A percentile compares a stretch with the other conserved stretches of the same genome.
These are phyloP conservation scores for Drosophila athabasca DNA, from an alignment of 1,140 invertebrate genomes.

Conservation along the genomic window DNA sequence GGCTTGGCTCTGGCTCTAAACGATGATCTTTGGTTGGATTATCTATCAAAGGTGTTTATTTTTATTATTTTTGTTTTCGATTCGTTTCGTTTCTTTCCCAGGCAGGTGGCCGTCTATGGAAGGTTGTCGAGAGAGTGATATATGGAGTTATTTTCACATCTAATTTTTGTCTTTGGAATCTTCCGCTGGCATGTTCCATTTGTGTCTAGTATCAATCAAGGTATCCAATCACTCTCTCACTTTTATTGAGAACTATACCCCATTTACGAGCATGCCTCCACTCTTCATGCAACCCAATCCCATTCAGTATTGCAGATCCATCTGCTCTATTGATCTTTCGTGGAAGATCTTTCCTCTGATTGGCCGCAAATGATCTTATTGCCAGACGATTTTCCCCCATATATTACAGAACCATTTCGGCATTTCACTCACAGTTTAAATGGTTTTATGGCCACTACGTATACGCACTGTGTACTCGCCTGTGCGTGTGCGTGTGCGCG, in stretches of 20 bases:
- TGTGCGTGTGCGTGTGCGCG: conserved; percentile 5
- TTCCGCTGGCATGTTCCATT: too few species aligned
- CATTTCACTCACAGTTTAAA: conserved; percentile 49
- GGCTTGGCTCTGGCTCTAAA: conserved; percentile 18
- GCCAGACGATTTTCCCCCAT: conserved; percentile 32
- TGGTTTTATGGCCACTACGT: conserved; percentile 52
- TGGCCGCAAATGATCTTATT: conserved; percentile 27
- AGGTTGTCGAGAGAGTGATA: too few species aligned
- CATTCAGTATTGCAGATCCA: background rate
- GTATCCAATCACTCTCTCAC: too few species aligned
- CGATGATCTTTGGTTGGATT: background rate
- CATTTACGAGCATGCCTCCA: too few species aligned
- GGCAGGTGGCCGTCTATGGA: too few species aligned
- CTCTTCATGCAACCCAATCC: background rate
- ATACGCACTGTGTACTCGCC: conserved; percentile 51
- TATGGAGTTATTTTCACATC: too few species aligned
- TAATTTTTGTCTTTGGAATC: too few species aligned
- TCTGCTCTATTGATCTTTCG: conserved; percentile 24
- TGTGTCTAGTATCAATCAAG: too few species aligned
- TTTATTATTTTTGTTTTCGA: too few species aligned
- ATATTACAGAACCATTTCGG: conserved; percentile 41
- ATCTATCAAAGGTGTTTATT: conserved; percentile 1
- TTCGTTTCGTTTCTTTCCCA: too few species aligned
- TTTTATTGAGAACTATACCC: too few species aligned
- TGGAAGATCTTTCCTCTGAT: too few species aligned